These are phyloP conservation scores for Muscidifurax raptorellus DNA, from an alignment of 1,140 invertebrate genomes.

Conservation along the genomic window DNA sequence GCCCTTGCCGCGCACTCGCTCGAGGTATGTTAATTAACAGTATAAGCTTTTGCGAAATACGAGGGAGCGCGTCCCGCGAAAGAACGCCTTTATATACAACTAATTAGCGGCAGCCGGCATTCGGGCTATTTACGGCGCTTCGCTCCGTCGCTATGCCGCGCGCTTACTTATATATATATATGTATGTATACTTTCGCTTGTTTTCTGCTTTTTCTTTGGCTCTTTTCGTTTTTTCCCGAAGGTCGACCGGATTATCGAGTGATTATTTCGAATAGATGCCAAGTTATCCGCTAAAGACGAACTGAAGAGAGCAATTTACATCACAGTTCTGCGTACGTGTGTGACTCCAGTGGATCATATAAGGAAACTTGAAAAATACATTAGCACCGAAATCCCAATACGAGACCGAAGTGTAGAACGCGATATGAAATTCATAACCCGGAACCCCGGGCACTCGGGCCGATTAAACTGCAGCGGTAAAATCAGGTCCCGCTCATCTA, in stretches of 20 bases:
- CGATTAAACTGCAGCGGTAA: slow-evolving; percentile 1
- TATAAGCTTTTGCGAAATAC: slow-evolving; percentile 66
- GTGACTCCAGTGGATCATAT: no score
- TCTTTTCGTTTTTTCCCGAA: background rate
- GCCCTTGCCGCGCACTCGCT: background rate
- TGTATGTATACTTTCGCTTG: background rate
- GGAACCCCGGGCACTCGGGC: background rate
- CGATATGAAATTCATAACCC: background rate
- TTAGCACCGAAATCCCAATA: background rate
- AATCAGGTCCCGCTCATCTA: slow-evolving; percentile 1
- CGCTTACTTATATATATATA: no score
- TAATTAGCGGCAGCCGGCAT: slow-evolving; percentile 69
- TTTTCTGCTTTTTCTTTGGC: background rate
- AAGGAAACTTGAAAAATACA: background rate
- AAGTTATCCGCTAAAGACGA: no score
- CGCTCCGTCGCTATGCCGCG: background rate
- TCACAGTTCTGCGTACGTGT: no score
- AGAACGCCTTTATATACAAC: slow-evolving; percentile 68
- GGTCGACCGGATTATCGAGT: no score
- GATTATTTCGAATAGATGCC: no score
- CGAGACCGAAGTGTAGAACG: background rate
- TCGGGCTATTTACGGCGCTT: slow-evolving; percentile 65
- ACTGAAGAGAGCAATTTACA: no score
- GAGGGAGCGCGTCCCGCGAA: slow-evolving; percentile 51
- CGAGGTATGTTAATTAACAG: slow-evolving; percentile 72